Conservation (phyloP, 2,113 vertebrate species). For the Cnemophilus loriae region DNA sequence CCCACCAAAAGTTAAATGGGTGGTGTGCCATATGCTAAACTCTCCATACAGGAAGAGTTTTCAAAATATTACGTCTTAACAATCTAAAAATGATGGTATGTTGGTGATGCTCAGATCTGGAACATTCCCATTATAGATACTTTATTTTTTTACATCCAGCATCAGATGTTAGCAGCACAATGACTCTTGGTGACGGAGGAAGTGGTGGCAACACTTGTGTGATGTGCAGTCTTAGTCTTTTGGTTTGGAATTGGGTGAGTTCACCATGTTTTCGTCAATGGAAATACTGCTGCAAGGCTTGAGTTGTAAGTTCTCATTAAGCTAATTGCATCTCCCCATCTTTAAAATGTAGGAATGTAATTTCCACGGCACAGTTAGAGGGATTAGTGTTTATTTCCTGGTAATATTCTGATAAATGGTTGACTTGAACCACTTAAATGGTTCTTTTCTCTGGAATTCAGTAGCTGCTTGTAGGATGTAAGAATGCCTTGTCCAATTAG, state of each 20-base stretch:
- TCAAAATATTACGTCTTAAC: not conserved
- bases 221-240: not conserved
- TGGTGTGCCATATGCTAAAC: not conserved
- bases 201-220: not conserved
- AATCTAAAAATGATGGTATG: not conserved
- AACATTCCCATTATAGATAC: not conserved
- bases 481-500: not conserved
- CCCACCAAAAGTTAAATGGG: not conserved
- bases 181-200: not conserved
- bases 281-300: not conserved
- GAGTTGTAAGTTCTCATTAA: not conserved
- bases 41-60: not conserved
- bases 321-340: not conserved
- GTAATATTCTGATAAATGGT: not conserved
- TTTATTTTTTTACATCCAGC: not conserved
- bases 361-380: not conserved
- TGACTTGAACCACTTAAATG: not conserved
- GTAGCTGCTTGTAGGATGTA: not conserved
- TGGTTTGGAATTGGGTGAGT: not conserved
- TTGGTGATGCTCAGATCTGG: not conserved
- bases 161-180: not conserved
- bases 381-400: not conserved
- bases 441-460: not conserved
- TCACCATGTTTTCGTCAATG: not conserved
- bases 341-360: not conserved